Conservation (phyloP, 1,140 invertebrate genomes). For the Zaprionus tsacasi region DNA sequence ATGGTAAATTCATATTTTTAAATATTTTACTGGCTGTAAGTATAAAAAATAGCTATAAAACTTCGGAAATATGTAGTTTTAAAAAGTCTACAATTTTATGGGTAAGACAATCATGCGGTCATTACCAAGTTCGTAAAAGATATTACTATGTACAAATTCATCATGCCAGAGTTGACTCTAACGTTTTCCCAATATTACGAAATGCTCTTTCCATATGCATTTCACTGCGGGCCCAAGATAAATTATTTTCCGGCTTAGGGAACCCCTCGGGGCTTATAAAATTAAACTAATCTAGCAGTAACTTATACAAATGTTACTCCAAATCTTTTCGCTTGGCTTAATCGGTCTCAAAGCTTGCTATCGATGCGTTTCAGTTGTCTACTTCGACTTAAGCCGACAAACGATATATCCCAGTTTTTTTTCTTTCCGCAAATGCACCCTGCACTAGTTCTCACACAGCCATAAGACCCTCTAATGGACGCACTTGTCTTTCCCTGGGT, state of each 20-base stretch:
- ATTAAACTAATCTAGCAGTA: background rate
- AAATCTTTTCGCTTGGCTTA: background rate
- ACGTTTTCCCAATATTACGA: background rate
- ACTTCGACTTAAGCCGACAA: background rate
- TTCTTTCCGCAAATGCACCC: background rate
- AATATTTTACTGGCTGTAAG: too few species aligned
- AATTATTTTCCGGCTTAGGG: background rate
- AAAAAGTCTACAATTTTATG: background rate
- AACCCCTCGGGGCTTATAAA: background rate
- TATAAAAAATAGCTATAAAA: background rate
- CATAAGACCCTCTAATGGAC: background rate
- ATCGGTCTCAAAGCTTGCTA: background rate
- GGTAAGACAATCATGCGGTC: background rate
- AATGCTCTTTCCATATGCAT: background rate
- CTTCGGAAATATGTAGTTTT: background rate
- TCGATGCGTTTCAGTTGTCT: background rate
- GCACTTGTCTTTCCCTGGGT: slow-evolving; percentile 7
- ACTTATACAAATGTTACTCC: background rate
- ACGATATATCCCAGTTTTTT: background rate
- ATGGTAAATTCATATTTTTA: too few species aligned
- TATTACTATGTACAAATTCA: background rate
- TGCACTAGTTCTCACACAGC: slow-evolving; percentile 1
- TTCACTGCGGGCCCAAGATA: background rate
- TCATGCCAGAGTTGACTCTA: background rate
- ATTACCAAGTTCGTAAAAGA: background rate